A percentile compares a stretch with the other conserved stretches of the same genome.
phyloP scores from a whole-genome alignment of 2,888 invertebrate genomes.

The Agrotis segetum region DNA sequence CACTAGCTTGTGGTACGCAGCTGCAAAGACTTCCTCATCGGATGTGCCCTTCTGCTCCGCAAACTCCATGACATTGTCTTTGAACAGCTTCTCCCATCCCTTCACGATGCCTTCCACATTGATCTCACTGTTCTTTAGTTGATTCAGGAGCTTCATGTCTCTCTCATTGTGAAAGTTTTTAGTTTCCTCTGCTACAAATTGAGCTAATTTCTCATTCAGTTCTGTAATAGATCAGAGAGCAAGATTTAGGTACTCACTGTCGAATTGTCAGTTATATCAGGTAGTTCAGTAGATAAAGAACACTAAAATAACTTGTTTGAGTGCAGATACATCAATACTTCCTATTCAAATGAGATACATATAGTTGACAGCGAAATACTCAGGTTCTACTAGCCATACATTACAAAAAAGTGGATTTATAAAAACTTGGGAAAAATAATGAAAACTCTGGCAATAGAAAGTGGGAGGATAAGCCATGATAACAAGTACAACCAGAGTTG shows the following conservation, averaged over 20 bases:
- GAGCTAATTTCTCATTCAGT: conserved; percentile 90
- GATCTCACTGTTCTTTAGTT: conserved; percentile 91
- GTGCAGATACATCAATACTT: background rate
- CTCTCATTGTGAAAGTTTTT: conserved; percentile 92
- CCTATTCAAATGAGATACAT: background rate
- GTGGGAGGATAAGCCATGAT: conserved; percentile 33
- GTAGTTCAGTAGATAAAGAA: background rate
- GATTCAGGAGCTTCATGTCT: conserved; percentile 91
- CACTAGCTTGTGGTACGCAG: conserved; percentile 95
- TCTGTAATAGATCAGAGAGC: conserved; percentile 79
- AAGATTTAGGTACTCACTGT: background rate
- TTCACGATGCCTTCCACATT: conserved; percentile 94
- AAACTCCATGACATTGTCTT: conserved; percentile 95
- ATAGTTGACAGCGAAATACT: background rate
- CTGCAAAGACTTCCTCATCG: conserved; percentile 96
- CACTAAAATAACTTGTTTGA: background rate
- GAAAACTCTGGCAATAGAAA: background rate
- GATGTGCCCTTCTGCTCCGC: conserved; percentile 95
- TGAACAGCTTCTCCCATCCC: conserved; percentile 95
- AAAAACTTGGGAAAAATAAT: no score
- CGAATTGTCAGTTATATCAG: no score
- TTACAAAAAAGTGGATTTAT: no score
- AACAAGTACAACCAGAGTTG: background rate
- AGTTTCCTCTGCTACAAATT: conserved; percentile 93
- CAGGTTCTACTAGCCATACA: background rate